Evolutionary conservation across 2,797 vertebrate species (phyloP), one percentile per base, ranked within the genome.

Genomic region (Dipus sagitta): DNA sequence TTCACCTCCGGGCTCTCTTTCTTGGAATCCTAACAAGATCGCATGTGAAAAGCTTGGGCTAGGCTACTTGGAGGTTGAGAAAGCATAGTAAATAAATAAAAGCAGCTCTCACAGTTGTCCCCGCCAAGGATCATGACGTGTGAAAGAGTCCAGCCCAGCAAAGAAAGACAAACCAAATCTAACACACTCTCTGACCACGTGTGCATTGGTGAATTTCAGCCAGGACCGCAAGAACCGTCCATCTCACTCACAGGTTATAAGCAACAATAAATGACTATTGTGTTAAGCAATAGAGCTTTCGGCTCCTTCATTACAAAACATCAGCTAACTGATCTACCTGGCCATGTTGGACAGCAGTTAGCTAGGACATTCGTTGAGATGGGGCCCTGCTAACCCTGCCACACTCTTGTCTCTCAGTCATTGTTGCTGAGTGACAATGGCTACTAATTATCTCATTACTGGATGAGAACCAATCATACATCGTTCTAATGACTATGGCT

Each of bases 381-480:
- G 18, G 88, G 18, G 65, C 38, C 28, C 58, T 28, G 52, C 21
- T 11, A 3, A 74, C 85, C 38, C 38, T 85, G 38, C 21, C n/a
- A 15, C 26, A 30, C n/a, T 80, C 3, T 71, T 77, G 20, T 70
- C 60, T 79, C 34, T 77, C 47, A 24, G 60, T 87, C 10, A 38
- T 20, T 24, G 18, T 38, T 38, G 67, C 26, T 71, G 28, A 70
- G 60, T 82, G 86, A 60, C 24, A 71, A 24, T 58, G 81, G 82
- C 78, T 47, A 74, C 65, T 86, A 52, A 76, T 58, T 54, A 74
- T 83, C 42, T 85, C 24, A 52, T 74, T 26, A 26, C 24, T 62
- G 21, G 6, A 30, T 85, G 92, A 93, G 94, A 6, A 80, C 6
- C 20, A 47, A 80, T 76, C 28, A 34, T 84, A 86, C 70, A 84